phyloP scores from a whole-genome alignment of 2,113 vertebrate genomes.

The Jaculus jaculus region DNA sequence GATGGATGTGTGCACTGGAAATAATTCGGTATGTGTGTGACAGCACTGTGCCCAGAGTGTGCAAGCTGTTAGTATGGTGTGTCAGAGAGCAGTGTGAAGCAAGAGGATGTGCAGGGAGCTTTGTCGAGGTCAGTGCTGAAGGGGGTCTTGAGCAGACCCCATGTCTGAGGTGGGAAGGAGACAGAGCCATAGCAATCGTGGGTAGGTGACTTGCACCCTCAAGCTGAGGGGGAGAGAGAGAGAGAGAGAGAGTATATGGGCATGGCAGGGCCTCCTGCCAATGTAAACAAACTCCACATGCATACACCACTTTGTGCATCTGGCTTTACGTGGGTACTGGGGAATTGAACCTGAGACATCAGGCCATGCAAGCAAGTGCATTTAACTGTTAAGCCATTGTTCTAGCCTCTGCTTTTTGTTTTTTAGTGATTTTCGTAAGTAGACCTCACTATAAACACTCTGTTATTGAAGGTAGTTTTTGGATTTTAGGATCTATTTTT shows the following conservation, averaged over 20 bases:
- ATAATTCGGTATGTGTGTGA: not conserved
- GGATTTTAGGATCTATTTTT: constrained; percentile 24
- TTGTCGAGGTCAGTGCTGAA: not conserved
- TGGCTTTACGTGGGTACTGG: too few relatives aligned
- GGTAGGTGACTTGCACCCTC: not conserved
- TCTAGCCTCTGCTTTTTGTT: too few relatives aligned
- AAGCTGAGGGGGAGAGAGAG: not conserved
- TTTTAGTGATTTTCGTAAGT: too few relatives aligned
- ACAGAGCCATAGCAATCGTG: not conserved
- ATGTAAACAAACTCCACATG: too few relatives aligned
- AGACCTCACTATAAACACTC: not conserved
- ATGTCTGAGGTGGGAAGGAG: not conserved
- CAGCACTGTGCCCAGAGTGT: not conserved
- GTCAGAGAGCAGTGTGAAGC: not conserved
- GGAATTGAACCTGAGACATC: too few relatives aligned
- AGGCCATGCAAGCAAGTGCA: too few relatives aligned
- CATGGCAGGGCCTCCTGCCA: too few relatives aligned
- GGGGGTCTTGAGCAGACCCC: not conserved
- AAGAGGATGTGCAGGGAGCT: not conserved
- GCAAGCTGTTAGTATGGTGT: not conserved
- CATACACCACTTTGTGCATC: too few relatives aligned
- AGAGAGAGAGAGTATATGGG: too few relatives aligned
- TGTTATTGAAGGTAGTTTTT: not conserved
- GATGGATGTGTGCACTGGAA: not conserved
- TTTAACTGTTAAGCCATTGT: too few relatives aligned